A percentile compares a stretch with the other conserved stretches of the same genome.
These are phyloP conservation scores for Idris sp. DNA, from an alignment of 1,140 invertebrate genomes.

Conservation along the genomic window DNA sequence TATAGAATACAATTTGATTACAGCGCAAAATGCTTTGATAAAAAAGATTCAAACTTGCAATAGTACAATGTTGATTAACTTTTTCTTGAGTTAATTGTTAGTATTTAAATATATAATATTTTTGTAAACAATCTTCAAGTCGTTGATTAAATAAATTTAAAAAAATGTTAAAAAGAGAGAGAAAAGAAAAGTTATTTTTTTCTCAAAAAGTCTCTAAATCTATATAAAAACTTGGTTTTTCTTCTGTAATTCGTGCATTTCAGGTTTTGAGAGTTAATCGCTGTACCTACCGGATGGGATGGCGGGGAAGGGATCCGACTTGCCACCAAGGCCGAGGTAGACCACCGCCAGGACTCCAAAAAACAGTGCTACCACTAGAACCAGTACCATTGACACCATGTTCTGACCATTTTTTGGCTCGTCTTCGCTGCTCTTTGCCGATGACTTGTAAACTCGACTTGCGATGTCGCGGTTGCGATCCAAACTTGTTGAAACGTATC, in stretches of 20 bases:
- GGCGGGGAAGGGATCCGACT: conserved; percentile 71
- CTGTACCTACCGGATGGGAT: conserved; percentile 76
- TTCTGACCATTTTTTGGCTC: conserved; percentile 78
- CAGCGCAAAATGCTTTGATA: not conserved
- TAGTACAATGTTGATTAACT: too few relatives aligned
- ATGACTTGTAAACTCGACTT: conserved; percentile 69
- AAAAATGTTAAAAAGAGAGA: too few relatives aligned
- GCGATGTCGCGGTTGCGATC: conserved; percentile 71
- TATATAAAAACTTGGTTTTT: too few relatives aligned
- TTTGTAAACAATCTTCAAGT: too few relatives aligned
- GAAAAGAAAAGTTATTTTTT: too few relatives aligned
- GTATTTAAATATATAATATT: too few relatives aligned
- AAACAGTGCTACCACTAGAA: conserved; percentile 81
- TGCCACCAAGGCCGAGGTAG: conserved; percentile 81
- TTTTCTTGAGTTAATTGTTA: too few relatives aligned
- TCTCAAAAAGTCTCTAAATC: conserved; percentile 1
- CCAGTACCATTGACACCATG: conserved; percentile 82
- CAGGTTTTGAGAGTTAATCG: conserved; percentile 51
- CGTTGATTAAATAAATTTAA: too few relatives aligned
- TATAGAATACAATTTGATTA: conserved; percentile 33
- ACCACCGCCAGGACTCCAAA: conserved; percentile 82
- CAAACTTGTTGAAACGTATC: conserved; percentile 64
- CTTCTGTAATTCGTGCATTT: conserved; percentile 16
- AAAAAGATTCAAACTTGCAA: too few relatives aligned
- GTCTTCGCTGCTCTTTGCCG: conserved; percentile 63